Evolutionary conservation across 2,888 invertebrate genomes (phyloP), one percentile per base, ranked within the genome.

Genomic region (Dasypogon diadema): DNA sequence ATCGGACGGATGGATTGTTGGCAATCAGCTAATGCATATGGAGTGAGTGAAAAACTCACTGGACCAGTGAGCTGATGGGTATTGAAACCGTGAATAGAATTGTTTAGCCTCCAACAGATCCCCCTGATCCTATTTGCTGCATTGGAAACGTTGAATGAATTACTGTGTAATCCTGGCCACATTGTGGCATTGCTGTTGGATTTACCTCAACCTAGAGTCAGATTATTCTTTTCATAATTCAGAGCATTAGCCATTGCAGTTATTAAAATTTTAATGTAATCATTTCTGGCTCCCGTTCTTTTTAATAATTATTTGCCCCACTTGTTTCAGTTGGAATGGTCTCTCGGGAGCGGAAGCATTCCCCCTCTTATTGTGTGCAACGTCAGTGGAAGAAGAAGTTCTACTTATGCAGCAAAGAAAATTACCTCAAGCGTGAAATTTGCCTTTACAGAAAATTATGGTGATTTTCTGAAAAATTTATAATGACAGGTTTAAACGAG

Each of bases 211-310:
- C 3, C 48, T 46, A 12, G 24, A 10, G 16, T 14, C 2, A 24
- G 46, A 46, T 65, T 65, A 65, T 65, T 18, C 22, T 24, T 51
- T 51, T 65, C 65, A 65, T 65, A 46, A 65, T 65, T 46, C 46
- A 48, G 48, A 24, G 10, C 65, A 65, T 65, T 46, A 65, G 65
- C 46, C 65, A 65, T 48, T 65, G 48, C 65, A 46, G 65, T 46
- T 65, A 65, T 65, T 65, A 65, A 65, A 65, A 65, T 46, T 65
- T 65, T 65, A 65, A 65, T 65, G 65, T 65, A 48, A 65, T 65
- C 48, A 8, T 6, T 51, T 30, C 16, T 24, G 16, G 30, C 16
- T 5, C 2, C 46, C 2, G 14, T 18, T 22, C 12, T 30, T 4
- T 18, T 60, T 37, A 2, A 42, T 26, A 58, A 58, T 58, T 58